Evolutionary conservation across 2,888 invertebrate species (phyloP).

Genomic region (Drosophila peninsularis): DNA sequence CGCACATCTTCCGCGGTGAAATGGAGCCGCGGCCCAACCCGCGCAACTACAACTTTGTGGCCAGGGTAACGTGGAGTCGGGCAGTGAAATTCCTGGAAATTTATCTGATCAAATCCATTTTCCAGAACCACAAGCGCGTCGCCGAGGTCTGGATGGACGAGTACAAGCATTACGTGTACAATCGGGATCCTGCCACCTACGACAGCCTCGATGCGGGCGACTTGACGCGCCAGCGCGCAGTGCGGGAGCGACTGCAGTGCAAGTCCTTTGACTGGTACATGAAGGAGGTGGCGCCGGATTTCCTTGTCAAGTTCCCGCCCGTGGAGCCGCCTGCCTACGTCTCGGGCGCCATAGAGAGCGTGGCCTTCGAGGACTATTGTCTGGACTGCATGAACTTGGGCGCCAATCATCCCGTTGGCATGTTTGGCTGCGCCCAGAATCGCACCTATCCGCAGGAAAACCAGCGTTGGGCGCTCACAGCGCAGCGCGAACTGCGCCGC

Average conservation of each 20-base stretch:
- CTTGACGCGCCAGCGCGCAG: slow-evolving; percentile 89
- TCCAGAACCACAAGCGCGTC: slow-evolving; percentile 95
- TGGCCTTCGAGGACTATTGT: slow-evolving; percentile 88
- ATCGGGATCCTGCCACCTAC: slow-evolving; percentile 90
- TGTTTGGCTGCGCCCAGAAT: slow-evolving; percentile 78
- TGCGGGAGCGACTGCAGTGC: slow-evolving; percentile 92
- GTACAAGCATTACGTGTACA: slow-evolving; percentile 94
- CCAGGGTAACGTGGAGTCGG: slow-evolving; percentile 47
- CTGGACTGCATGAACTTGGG: slow-evolving; percentile 88
- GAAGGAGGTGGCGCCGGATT: slow-evolving; percentile 95
- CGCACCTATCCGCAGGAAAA: slow-evolving; percentile 73
- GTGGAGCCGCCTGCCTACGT: slow-evolving; percentile 93
- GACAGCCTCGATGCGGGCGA: slow-evolving; percentile 92
- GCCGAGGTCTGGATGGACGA: slow-evolving; percentile 99
- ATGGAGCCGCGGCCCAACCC: slow-evolving; percentile 96
- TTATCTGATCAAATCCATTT: slow-evolving; percentile 26
- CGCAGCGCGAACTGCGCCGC: slow-evolving; percentile 75
- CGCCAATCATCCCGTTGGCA: slow-evolving; percentile 76
- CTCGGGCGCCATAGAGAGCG: slow-evolving; percentile 89
- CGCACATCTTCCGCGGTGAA: slow-evolving; percentile 94
- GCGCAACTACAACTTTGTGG: slow-evolving; percentile 89
- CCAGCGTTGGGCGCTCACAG: slow-evolving; percentile 77
- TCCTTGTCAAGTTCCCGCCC: slow-evolving; percentile 94
- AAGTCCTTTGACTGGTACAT: slow-evolving; percentile 98
- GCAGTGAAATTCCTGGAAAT: background rate